Conservation (phyloP, 2,888 invertebrate genomes). For the Heliconius hortense region DNA sequence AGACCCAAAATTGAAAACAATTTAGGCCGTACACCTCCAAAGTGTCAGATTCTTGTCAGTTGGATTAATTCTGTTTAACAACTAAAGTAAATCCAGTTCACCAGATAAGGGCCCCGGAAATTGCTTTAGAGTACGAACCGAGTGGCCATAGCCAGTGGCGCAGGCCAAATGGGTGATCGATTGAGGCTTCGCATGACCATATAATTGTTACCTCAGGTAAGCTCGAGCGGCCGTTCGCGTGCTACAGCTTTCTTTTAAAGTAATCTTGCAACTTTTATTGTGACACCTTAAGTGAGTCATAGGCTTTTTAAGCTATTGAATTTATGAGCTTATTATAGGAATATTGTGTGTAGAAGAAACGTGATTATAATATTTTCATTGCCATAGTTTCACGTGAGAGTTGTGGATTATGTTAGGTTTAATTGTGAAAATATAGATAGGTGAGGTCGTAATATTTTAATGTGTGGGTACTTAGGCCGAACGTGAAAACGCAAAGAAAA, state of each 20-base stretch:
- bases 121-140: constrained; percentile 75
- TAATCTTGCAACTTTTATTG: constrained; percentile 63
- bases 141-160: constrained; percentile 69
- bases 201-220: constrained; percentile 77
- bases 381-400: constrained; percentile 6
- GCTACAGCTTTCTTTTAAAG: constrained; percentile 61
- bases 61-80: constrained; percentile 79
- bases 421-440: neutral
- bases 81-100: constrained; percentile 68
- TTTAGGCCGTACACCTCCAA: constrained; percentile 42
- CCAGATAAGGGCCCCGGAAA: constrained; percentile 77
- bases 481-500: too few species aligned
- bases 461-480: neutral
- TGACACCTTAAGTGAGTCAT: constrained; percentile 54
- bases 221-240: constrained; percentile 58
- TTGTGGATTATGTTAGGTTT: neutral
- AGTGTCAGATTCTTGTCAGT: constrained; percentile 60
- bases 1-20: constrained; percentile 34
- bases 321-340: constrained; percentile 19
- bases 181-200: constrained; percentile 75
- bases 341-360: neutral
- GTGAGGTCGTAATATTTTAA: neutral
- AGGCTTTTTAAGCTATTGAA: constrained; percentile 35
- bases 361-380: constrained; percentile 10
- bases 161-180: constrained; percentile 74